Evolutionary conservation across 2,113 vertebrate genomes (phyloP).

Genomic region (Nanger granti): DNA sequence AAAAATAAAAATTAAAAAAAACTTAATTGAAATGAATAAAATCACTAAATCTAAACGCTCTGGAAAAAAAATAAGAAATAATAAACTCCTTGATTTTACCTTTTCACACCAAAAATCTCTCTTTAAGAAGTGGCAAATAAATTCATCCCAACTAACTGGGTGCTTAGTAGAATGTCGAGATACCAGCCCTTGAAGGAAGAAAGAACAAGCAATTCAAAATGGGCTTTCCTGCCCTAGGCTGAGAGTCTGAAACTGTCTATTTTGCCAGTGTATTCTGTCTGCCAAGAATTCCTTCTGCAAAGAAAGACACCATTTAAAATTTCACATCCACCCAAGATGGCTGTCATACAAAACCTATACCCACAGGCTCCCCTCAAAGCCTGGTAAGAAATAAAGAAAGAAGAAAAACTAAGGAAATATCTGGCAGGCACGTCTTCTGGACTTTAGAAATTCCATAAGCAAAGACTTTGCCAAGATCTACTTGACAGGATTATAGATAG

Average conservation of each 20-base stretch:
- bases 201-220: constrained; percentile 46
- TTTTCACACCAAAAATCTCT: background rate
- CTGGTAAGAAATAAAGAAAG: background rate
- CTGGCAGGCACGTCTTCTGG: constrained; percentile 22
- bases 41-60: too few relatives aligned
- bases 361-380: background rate
- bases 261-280: constrained; percentile 22
- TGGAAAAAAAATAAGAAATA: background rate
- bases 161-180: background rate
- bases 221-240: background rate
- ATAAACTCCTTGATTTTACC: constrained; percentile 15
- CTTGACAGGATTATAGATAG: constrained; percentile 16
- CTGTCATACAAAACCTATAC: constrained; percentile 28
- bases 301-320: constrained; percentile 56
- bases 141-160: background rate
- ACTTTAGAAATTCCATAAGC: constrained; percentile 37
- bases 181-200: background rate
- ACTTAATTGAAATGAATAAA: too few relatives aligned
- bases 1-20: too few relatives aligned
- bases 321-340: background rate
- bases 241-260: background rate
- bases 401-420: constrained; percentile 42
- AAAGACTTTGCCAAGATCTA: constrained; percentile 10
- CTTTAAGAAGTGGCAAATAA: constrained; percentile 20
- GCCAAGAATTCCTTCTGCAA: constrained; percentile 38